These are phyloP conservation scores for Pan paniscus DNA, from an alignment of 2,113 vertebrate species.

Conservation along the genomic window DNA sequence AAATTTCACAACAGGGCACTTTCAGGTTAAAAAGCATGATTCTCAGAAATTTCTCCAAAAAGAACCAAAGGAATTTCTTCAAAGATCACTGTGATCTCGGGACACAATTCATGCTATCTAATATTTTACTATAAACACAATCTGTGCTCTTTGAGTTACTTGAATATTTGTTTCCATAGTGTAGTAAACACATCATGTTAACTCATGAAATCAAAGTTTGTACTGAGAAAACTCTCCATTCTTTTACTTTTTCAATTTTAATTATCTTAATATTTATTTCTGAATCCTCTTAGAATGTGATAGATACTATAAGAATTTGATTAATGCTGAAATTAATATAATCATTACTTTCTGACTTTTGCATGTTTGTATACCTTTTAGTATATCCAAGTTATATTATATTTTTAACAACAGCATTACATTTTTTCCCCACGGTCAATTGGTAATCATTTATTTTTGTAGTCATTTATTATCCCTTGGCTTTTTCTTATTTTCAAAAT, in stretches of 20 bases:
- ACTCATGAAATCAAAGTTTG: background rate
- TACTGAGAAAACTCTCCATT: no score
- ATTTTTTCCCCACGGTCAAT: background rate
- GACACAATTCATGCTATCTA: background rate
- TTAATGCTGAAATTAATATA: background rate
- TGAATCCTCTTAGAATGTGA: background rate
- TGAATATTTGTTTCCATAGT: background rate
- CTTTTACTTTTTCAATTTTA: background rate
- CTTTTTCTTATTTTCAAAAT: background rate
- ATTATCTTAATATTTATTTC: background rate
- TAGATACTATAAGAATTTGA: background rate
- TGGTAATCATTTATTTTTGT: background rate
- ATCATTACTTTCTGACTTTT: background rate
- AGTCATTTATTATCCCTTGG: background rate
- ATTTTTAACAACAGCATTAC: background rate
- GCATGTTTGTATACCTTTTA: background rate
- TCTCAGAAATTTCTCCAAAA: background rate
- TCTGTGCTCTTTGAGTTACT: background rate
- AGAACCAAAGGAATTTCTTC: background rate
- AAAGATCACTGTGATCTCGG: background rate
- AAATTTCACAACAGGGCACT: background rate
- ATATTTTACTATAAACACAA: background rate
- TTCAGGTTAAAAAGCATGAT: background rate
- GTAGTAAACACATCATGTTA: background rate
- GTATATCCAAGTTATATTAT: background rate